Evolutionary conservation across 92 coral and sea anemone species (phyloP), one percentile per base, ranked within the genome.

Genomic region (Meandrina meandrites): DNA sequence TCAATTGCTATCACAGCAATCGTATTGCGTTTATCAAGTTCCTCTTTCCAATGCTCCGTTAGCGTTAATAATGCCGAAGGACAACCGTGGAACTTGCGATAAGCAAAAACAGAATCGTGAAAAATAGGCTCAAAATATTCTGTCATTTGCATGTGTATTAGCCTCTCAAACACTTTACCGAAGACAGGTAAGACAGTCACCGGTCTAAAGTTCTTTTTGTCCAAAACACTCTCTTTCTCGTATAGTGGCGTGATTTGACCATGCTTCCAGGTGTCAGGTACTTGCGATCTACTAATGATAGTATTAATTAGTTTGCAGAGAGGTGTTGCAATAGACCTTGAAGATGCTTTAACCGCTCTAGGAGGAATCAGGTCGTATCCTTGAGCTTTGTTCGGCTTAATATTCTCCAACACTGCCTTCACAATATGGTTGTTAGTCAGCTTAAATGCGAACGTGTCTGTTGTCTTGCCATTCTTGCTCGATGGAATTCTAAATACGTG

Each of bases 251-350:
- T 40, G 58, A 76, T 76, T 76, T 76, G 80, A 40, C 72, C 91
- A 8, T 60, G 86, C 84, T 91, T 88, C 91, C 91, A 84, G 15
- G 88, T 81, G 37, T 85, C 84, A 18, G 91, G 94, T 31, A 91
- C 81, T 47, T 82, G 72, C 53, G 88, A 73, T 48, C 68, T 87
- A 32, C 53, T 19, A 32, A 91, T 80, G 40, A 87, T 68, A 51
- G 80, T 82, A 79, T 91, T 82, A 42, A 91, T 83, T 8, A 82
- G 83, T 3, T 88, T 40, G 53, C 93, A 82, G 24, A 91, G 75
- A 53, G 91, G 88, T 45, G 72, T 10, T 62, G 88, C 75, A n/a
- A 83, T 74, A 35, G 83, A 85, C 19, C 53, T 76, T 32, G 85
- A 85, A 16, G 91, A 84, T 9, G 79, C 85, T 79, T 89, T 84